Evolutionary conservation across 2,797 vertebrate species (phyloP).

Genomic region (Stomatorhinus walkeri): DNA sequence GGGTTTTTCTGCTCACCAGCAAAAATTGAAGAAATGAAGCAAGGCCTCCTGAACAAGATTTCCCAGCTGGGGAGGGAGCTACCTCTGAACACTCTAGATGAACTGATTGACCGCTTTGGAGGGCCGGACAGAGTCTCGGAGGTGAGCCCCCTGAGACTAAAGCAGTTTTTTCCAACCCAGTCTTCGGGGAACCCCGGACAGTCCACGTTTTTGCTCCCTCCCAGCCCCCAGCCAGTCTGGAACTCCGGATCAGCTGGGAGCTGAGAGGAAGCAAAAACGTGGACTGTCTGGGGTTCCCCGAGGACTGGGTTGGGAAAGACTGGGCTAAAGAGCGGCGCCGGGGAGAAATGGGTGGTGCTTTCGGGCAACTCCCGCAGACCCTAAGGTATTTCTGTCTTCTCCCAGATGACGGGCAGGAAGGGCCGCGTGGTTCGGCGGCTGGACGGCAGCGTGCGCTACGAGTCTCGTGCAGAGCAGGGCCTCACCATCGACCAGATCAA

Average conservation of each 20-base stretch:
- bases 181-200: no score
- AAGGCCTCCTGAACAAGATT: conserved; percentile 79
- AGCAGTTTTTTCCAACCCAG: neutral
- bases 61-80: conserved; percentile 82
- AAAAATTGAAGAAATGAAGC: conserved; percentile 81
- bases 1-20: conserved; percentile 39
- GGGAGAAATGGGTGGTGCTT: neutral
- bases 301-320: neutral
- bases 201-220: no score
- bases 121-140: conserved; percentile 89
- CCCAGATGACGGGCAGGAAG: conserved; percentile 92
- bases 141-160: conserved; percentile 51
- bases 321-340: neutral
- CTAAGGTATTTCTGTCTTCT: neutral
- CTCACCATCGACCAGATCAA: conserved; percentile 95
- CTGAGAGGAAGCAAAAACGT: neutral
- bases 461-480: conserved; percentile 89
- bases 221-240: no score
- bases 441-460: conserved; percentile 73
- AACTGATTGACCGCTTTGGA: conserved; percentile 87
- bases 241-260: neutral
- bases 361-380: neutral
- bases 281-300: neutral
- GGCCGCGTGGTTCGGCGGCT: conserved; percentile 81
- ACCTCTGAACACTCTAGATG: conserved; percentile 93